Evolutionary conservation across 2,797 vertebrate species (phyloP).

Genomic region (Notolepis coatsorum): DNA sequence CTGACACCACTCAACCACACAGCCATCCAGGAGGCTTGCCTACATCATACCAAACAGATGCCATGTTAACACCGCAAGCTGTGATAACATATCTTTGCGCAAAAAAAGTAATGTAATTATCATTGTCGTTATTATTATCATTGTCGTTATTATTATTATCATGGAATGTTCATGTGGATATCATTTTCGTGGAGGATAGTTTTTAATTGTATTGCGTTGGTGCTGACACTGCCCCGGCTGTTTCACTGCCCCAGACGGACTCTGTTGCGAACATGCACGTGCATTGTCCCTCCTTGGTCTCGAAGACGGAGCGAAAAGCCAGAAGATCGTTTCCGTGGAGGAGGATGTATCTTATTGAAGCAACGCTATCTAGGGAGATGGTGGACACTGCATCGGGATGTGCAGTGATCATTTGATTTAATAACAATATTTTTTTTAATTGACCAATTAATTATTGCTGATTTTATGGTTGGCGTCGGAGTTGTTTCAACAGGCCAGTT

Average conservation of each 20-base stretch:
- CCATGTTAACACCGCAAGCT: not conserved
- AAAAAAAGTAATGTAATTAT: slow-evolving; percentile 13
- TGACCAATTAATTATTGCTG: slow-evolving; percentile 7
- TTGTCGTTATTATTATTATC: slow-evolving; percentile 1
- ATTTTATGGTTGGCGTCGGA: not conserved
- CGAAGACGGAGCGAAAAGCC: slow-evolving; percentile 11
- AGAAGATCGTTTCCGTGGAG: not conserved
- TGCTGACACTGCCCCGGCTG: not conserved
- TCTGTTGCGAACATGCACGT: not conserved
- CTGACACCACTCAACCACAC: slow-evolving; percentile 20
- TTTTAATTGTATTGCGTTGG: not conserved
- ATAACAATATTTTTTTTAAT: slow-evolving; percentile 1
- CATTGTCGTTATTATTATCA: not conserved
- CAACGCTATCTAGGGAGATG: not conserved
- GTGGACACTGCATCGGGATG: slow-evolving; percentile 12
- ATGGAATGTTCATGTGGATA: no score
- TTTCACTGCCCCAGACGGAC: not conserved
- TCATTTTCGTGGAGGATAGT: not conserved
- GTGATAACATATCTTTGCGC: not conserved
- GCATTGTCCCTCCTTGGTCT: slow-evolving; percentile 24
- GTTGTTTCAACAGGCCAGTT: slow-evolving; percentile 40
- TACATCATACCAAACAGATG: slow-evolving; percentile 9
- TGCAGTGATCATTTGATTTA: slow-evolving; percentile 28
- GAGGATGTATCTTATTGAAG: slow-evolving; percentile 7
- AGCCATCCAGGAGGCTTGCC: not conserved